Conservation (phyloP, 2,797 vertebrate species). For the Coccyzus lansbergi region DNA sequence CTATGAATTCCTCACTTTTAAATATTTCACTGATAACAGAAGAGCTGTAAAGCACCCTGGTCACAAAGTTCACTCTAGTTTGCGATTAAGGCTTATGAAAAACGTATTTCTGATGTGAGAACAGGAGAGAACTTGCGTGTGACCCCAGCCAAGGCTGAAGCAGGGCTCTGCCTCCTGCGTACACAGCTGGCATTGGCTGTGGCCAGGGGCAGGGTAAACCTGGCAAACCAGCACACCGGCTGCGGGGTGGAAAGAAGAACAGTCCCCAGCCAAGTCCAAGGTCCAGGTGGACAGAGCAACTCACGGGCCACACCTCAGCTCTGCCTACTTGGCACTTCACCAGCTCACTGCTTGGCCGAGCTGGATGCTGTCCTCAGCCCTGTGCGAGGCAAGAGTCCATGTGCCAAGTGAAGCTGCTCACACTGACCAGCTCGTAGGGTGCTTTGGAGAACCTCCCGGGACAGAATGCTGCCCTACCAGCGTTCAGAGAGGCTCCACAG, state of each 20-base stretch:
- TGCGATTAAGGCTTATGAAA: neutral
- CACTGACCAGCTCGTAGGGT: rapidly evolving
- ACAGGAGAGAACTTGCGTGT: rapidly evolving
- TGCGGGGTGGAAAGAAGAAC: neutral
- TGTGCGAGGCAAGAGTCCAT: neutral
- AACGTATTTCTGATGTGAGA: neutral
- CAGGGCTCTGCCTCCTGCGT: neutral
- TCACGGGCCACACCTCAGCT: rapidly evolving
- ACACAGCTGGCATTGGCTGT: neutral
- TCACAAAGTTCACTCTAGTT: neutral
- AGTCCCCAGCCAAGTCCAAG: neutral
- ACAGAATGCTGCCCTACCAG: neutral
- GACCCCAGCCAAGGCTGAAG: neutral
- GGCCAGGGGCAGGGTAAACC: neutral
- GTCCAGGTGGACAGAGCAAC: neutral
- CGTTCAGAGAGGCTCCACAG: rapidly evolving
- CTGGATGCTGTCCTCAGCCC: neutral
- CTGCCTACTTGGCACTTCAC: neutral
- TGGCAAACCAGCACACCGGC: neutral
- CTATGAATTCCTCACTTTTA: neutral
- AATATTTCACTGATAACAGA: neutral
- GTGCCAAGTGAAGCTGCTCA: neutral
- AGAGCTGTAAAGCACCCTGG: rapidly evolving
- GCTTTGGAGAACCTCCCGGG: rapidly evolving
- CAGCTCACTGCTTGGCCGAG: neutral